Conservation (phyloP, 2,797 vertebrate genomes). For the Otus scops region DNA sequence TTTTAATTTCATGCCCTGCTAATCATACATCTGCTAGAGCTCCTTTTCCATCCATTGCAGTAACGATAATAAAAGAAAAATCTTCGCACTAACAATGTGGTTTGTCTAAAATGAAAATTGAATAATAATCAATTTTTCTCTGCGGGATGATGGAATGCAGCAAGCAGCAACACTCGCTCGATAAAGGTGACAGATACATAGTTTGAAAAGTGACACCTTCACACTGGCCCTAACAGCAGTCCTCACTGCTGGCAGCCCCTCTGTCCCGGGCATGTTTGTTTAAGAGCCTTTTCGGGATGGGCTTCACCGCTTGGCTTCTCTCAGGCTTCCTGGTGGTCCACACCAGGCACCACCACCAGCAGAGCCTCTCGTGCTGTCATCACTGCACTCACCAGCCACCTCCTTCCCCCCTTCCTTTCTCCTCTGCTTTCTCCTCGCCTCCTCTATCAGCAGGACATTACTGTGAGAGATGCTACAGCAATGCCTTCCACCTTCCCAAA, state of each 20-base stretch:
- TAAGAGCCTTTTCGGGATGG: not conserved
- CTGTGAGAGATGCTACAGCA: not conserved
- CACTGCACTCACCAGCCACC: not conserved
- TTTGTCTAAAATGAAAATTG: constrained; percentile 67
- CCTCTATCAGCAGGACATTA: not conserved
- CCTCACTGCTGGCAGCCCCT: not conserved
- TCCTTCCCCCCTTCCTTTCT: not conserved
- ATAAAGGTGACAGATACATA: not conserved
- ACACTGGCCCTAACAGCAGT: accelerated
- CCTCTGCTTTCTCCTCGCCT: not conserved
- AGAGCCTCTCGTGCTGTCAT: not conserved
- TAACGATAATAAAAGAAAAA: constrained; percentile 71
- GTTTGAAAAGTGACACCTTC: not conserved
- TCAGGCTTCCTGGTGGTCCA: not conserved
- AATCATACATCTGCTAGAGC: constrained; percentile 77
- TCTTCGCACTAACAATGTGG: constrained; percentile 43
- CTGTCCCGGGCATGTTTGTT: accelerated
- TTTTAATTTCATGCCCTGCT: constrained; percentile 80
- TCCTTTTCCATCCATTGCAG: constrained; percentile 55
- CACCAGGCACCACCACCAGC: not conserved
- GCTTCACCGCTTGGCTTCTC: not conserved
- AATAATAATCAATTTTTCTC: constrained; percentile 61
- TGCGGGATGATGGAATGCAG: not conserved
- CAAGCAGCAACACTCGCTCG: not conserved
- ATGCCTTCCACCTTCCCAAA: not conserved